Conservation (phyloP, 2,113 vertebrate genomes). For the Spilogale gracilis region DNA sequence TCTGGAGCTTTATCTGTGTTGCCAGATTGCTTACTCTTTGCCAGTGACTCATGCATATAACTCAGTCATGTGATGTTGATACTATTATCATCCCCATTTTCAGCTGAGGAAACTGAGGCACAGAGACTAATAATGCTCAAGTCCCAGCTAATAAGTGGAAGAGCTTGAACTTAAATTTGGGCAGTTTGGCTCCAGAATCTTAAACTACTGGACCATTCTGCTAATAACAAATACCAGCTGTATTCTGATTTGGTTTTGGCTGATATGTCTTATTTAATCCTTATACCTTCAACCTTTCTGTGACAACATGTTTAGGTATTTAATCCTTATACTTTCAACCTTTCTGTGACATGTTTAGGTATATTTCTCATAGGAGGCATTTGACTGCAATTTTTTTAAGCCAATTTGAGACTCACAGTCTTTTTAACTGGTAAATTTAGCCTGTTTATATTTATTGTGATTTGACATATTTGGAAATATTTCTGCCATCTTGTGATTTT, state of each 20-base stretch:
- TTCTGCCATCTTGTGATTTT: background rate
- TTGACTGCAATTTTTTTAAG: background rate
- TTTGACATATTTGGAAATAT: conserved; percentile 13
- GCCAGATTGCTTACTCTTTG: background rate
- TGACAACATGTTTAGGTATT: background rate
- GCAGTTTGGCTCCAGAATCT: background rate
- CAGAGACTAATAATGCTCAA: background rate
- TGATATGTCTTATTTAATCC: background rate
- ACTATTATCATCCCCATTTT: background rate
- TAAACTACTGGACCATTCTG: background rate
- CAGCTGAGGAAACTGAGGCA: background rate
- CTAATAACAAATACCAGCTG: background rate
- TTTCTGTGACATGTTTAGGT: background rate
- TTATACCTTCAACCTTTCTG: background rate
- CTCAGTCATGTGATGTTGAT: background rate
- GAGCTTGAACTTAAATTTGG: background rate
- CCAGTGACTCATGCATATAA: background rate
- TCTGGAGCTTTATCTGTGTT: background rate
- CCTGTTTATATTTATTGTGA: background rate
- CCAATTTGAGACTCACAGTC: background rate
- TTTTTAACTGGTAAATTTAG: background rate
- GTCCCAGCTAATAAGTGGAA: background rate
- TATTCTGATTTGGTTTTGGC: background rate
- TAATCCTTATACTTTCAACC: background rate
- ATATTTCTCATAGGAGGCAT: background rate